A percentile compares a stretch with the other conserved stretches of the same genome.
Conservation (phyloP, 1,140 invertebrate genomes). For the Drosophila quadrilineata region DNA sequence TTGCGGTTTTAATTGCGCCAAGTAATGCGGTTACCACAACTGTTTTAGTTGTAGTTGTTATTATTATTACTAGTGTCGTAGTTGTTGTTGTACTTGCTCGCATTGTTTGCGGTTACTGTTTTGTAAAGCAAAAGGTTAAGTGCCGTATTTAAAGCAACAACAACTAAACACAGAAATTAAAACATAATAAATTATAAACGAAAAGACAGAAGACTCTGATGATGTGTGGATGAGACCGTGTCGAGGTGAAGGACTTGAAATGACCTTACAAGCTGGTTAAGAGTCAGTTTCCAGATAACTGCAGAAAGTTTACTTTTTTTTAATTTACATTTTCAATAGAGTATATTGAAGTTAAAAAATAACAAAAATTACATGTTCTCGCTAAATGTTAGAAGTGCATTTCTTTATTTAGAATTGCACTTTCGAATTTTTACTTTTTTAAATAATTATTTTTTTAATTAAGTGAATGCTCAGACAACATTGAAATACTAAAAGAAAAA, state of each 20-base stretch:
- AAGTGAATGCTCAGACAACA: neutral
- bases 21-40: conserved; percentile 61
- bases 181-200: conserved; percentile 49
- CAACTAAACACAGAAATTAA: too few species aligned
- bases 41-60: conserved; percentile 18
- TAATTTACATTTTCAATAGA: too few species aligned
- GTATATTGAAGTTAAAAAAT: too few species aligned
- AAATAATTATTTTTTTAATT: too few species aligned
- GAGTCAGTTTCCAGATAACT: neutral
- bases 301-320: too few species aligned
- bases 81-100: conserved; percentile 52
- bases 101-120: conserved; percentile 65
- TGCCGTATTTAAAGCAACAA: conserved; percentile 57
- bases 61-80: conserved; percentile 11
- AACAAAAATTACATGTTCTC: too few species aligned
- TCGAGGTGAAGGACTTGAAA: conserved; percentile 23
- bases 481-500: neutral
- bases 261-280: neutral
- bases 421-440: too few species aligned
- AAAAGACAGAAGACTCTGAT: conserved; percentile 3
- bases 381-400: too few species aligned
- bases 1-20: conserved; percentile 75
- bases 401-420: too few species aligned
- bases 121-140: conserved; percentile 62
- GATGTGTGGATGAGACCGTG: neutral